Percentiles rank a stretch among this genome's conserved stretches.
Conservation (phyloP, 1,140 invertebrate species). For the Diploscapter pachys region DNA sequence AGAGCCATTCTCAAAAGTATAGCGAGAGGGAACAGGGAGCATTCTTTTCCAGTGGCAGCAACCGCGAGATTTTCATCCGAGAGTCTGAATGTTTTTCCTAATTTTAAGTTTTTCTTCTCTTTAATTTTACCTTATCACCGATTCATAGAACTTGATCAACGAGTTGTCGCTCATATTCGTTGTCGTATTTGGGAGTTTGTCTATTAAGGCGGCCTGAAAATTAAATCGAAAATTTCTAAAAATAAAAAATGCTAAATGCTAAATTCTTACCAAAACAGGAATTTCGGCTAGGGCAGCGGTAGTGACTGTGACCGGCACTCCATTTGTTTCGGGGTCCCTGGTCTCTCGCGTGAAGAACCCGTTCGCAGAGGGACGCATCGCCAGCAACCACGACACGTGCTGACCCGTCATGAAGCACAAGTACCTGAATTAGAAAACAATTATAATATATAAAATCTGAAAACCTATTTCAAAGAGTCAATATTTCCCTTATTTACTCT, state of each 20-base stretch:
- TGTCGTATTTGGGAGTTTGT: background rate
- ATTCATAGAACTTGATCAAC: constrained; percentile 2
- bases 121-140: background rate
- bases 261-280: constrained; percentile 6
- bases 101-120: too few species aligned
- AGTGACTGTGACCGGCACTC: constrained; percentile 17
- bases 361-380: constrained; percentile 25
- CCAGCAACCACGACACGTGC: constrained; percentile 31
- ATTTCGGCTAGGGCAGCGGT: constrained; percentile 20
- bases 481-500: too few species aligned
- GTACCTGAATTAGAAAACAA: constrained; percentile 60
- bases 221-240: background rate
- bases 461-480: constrained; percentile 73
- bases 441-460: constrained; percentile 43
- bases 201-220: constrained; percentile 5
- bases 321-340: constrained; percentile 8
- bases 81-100: background rate
- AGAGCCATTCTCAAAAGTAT: constrained; percentile 17
- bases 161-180: background rate
- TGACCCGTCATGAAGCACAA: constrained; percentile 6
- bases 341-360: constrained; percentile 23
- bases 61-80: constrained; percentile 27
- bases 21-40: constrained; percentile 23
- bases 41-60: constrained; percentile 28
- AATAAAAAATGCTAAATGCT: background rate